Base-by-base conservation (phyloP, 2,888 invertebrate genomes). In the Euzophera pinguis region DNA sequence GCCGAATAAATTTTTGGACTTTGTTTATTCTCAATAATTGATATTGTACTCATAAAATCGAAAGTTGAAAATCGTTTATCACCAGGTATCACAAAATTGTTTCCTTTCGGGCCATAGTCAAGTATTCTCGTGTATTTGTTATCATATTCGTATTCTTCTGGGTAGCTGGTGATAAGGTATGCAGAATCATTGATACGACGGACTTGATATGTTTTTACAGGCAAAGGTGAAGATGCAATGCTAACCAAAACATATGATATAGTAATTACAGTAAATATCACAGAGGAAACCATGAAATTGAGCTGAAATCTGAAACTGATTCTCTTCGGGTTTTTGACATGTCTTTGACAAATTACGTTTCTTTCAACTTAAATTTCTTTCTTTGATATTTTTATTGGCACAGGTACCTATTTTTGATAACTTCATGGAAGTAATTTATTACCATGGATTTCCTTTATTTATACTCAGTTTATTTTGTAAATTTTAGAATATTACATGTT, bases 171-270 rank as follows among this genome's bases (percentile, higher is more conserved):
- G 3, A 89, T 85, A 47, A 89, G 60, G 54, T 78, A 88, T 0
- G 80, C 68, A 0, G 83, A 71, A 32, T 79, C 75, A 63, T 87
- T 86, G 12, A 89, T 58, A 10, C 80, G 78, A 12, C 68, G 74
- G 8, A 89, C 84, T 72, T 82, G 76, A 57, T 80, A 89, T 3
- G 84, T 84, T 64, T 78, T 81, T 1, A 79, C 69, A 59, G 77
- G 67, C 37, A 59, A 64, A 17, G 74, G 65, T 58, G 67, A 67
- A 45, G 66, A 63, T 53, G 72, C 64, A 54, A 73, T 74, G 52
- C 62, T 69, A 53, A 65, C 55, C 60, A 75, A 64, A 63, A 75
- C 64, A 65, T 61, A 75, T 61, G 75, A 70, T 51, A 75, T 57
- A 61, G 80, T 1, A 37, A 13, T 35, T 12, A 22, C 7, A 22